Evolutionary conservation across 2,113 vertebrate genomes (phyloP).

Genomic region (Vanacampus margaritifer): DNA sequence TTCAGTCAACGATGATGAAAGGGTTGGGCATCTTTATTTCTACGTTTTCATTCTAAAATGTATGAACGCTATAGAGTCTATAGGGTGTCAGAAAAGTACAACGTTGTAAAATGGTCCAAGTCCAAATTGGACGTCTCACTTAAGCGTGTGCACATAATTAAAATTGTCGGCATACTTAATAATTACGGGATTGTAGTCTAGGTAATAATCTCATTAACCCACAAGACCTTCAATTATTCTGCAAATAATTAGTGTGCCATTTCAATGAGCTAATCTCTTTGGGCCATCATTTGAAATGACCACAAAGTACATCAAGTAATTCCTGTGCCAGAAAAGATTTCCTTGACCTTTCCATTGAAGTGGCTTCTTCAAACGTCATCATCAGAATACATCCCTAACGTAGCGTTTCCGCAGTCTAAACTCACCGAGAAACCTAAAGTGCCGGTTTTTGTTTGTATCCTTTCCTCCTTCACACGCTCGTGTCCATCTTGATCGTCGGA

Average conservation of each 20-base stretch:
- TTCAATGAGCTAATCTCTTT: not conserved
- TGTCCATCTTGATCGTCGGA: not conserved
- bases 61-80: too few relatives aligned
- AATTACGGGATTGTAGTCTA: not conserved
- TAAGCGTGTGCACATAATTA: not conserved
- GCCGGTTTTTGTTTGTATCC: constrained; percentile 2
- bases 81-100: too few relatives aligned
- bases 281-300: not conserved
- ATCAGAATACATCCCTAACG: not conserved
- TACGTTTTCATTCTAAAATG: not conserved
- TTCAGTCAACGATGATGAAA: not conserved
- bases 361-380: not conserved
- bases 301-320: not conserved
- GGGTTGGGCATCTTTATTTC: not conserved
- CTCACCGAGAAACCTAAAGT: not conserved
- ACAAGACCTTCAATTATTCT: not conserved
- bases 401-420: not conserved
- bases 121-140: not conserved
- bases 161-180: not conserved
- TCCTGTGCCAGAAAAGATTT: not conserved
- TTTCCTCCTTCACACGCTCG: not conserved
- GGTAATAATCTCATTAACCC: not conserved
- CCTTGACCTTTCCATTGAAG: not conserved
- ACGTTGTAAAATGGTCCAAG: too few relatives aligned
- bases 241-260: not conserved